Evolutionary conservation across 2,888 invertebrate species (phyloP).

Genomic region (Biston betularia): DNA sequence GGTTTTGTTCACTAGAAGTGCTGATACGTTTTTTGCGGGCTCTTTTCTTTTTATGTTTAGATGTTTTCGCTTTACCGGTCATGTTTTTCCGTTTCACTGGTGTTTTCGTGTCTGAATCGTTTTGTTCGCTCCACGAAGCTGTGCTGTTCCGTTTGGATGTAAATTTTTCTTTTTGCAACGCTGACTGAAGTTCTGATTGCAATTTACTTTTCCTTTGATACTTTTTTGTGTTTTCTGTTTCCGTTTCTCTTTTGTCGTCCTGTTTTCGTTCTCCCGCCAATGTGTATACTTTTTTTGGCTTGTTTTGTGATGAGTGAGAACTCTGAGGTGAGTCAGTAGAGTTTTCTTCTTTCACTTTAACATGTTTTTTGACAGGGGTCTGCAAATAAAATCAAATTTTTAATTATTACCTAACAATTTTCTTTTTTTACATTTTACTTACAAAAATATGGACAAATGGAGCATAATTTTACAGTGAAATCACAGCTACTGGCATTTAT

Average conservation of each 20-base stretch:
- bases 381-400: background rate
- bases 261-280: background rate
- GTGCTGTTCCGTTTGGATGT: slow-evolving; percentile 1
- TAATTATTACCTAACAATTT: too few species aligned
- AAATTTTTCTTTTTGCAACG: slow-evolving; percentile 4
- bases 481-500: too few species aligned
- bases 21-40: background rate
- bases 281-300: background rate
- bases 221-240: background rate
- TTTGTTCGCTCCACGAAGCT: slow-evolving; percentile 3
- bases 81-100: background rate
- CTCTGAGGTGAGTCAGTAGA: background rate
- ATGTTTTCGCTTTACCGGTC: background rate
- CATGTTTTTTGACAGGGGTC: background rate
- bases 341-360: slow-evolving; percentile 10
- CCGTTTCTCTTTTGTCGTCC: background rate
- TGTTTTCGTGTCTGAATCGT: slow-evolving; percentile 1
- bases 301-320: background rate
- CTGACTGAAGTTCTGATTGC: slow-evolving; percentile 1
- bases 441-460: too few species aligned
- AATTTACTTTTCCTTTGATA: slow-evolving; percentile 5
- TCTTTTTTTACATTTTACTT: too few species aligned
- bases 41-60: background rate
- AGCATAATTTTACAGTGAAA: too few species aligned
- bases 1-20: slow-evolving; percentile 5